phyloP scores from a whole-genome alignment of 2,888 invertebrate genomes.

The Hirudinaria manillensis region DNA sequence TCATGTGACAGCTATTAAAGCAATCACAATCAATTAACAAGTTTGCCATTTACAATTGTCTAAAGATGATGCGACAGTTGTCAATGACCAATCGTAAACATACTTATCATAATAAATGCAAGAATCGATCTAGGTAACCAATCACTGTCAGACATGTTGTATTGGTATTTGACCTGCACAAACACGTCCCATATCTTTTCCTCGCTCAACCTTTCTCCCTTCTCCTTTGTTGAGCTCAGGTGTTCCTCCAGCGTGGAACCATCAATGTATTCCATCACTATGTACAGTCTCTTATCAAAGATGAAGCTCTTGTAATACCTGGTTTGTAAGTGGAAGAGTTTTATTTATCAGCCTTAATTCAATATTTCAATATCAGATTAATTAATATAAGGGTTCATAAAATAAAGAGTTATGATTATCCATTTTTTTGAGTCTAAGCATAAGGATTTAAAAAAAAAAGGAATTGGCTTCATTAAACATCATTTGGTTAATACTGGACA shows the following conservation, averaged over 20 bases:
- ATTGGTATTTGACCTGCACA: constrained; percentile 47
- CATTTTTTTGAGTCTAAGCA: no score
- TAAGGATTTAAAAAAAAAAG: no score
- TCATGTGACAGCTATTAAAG: background rate
- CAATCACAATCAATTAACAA: no score
- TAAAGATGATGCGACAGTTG: background rate
- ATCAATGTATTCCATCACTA: constrained; percentile 57
- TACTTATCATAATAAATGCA: background rate
- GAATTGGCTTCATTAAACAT: constrained; percentile 41
- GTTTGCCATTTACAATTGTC: background rate
- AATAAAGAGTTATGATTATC: no score
- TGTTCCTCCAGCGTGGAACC: constrained; percentile 55
- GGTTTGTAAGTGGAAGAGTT: background rate
- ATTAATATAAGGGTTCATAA: no score
- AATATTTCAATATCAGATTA: no score
- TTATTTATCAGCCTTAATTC: background rate
- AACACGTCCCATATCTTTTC: constrained; percentile 55
- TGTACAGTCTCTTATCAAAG: constrained; percentile 46
- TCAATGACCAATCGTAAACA: background rate
- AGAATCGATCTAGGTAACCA: no score
- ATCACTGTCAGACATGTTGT: no score
- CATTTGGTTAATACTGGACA: constrained; percentile 54
- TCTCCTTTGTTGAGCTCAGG: constrained; percentile 55
- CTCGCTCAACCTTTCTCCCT: constrained; percentile 51
- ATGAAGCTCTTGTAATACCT: constrained; percentile 24